Evolutionary conservation across 2,113 vertebrate species (phyloP), one percentile per base, ranked within the genome.

Genomic region (Dendrocopos noguchii): DNA sequence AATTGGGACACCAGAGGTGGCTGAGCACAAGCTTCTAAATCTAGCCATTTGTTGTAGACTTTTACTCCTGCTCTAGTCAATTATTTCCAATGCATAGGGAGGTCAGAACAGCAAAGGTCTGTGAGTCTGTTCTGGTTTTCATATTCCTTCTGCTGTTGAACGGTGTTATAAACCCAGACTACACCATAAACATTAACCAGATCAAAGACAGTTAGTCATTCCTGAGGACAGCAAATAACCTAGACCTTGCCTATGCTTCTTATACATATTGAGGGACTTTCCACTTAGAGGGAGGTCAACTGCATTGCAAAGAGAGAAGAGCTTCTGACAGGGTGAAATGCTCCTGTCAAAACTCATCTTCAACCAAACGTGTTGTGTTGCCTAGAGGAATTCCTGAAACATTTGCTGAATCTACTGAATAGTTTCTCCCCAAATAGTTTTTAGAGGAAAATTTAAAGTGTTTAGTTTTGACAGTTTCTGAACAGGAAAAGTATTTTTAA

Each of bases 351-450:
- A 94, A 71, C 56, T 70, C 2, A 4, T 75, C 31, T 91, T 91
- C 61, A 64, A 52, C 31, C 34, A 77, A 81, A 78, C 16, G 65
- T 85, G 61, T 71, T 4, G 1, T 29, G 36, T 53, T 78, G 47
- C 53, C 17, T 53, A 78, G 59, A 72, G 55, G 19, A 88, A 67
- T 42, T 92, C 20, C 65, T 74, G 47, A 95, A 94, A 13, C 31
- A 88, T 94, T 80, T 93, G 83, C 80, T 94, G 65, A 86, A 64
- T 78, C 24, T 80, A n/a, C 65, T 42, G 61, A 66, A 71, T 66
- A 81, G 44, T 84, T 90, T 92, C 21, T 75, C 21, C 33, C 16
- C 15, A 77, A n/a, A 60, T 74, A 86, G 2, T 64, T 88, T 90
- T 75, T 66, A 90, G 77, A 46, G 36, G 12, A 84, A 86, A 96